Evolutionary conservation across 2,113 vertebrate species (phyloP), one percentile per base, ranked within the genome.

Genomic region (Brachionichthys hirsutus): DNA sequence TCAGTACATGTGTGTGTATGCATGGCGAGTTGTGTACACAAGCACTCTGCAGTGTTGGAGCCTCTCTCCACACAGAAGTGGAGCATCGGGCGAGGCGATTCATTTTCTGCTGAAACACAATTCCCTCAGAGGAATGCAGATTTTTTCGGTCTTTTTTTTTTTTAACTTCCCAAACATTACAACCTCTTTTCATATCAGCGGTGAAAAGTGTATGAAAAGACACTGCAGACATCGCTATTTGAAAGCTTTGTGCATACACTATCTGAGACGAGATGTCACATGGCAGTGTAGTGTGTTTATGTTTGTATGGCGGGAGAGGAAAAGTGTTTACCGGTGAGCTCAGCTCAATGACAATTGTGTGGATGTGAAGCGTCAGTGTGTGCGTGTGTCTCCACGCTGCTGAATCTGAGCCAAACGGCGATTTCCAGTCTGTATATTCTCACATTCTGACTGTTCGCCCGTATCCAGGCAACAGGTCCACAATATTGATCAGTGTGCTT

Each of bases 401-500:
- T 54, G 38, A 58, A 18, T 38, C 24, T 57, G 9, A 17, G 49
- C 71, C 66, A 54, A 65, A 67, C 9, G 57, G 72, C 58, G 46
- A 75, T 60, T 73, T 60, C 48, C 4, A 1, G 17, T 70, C 58
- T 83, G 71, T 66, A 43, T 69, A 55, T 62, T 78, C 71, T 74
- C 51, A 50, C 47, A 35, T 0, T 49, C 30, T 6, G 4, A 55
- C 50, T 16, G 38, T 73, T 36, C 50, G 3, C n/a, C 63, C 15
- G 84, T 79, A 62, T 77, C 82, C 57, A 82, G 67, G 78, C 78
- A 83, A 78, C 72, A 24, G 30, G 19, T 76, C n/a, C 74, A 75
- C 70, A 77, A 81, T 80, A 82, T 83, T 78, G 84, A 86, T 83
- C 54, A 55, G 57, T 4, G 1, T 69, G 64, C 73, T 73, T 81